phyloP scores from a whole-genome alignment of 2,797 vertebrate species.

The Etheostoma nigrum region DNA sequence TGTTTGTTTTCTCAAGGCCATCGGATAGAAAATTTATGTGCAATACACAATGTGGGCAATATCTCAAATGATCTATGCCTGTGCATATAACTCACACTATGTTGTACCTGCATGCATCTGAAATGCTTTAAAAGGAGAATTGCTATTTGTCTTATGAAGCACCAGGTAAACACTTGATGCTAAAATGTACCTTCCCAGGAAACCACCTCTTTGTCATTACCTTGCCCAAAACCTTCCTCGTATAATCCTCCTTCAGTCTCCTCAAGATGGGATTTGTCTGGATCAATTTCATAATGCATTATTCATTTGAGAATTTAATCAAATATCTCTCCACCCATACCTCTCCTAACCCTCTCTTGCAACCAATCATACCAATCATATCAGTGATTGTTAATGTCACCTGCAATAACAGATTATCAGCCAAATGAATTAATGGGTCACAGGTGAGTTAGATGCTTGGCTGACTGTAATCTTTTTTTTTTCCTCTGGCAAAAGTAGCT shows the following conservation, averaged over 20 bases:
- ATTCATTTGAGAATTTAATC: conserved; percentile 82
- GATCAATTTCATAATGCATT: conserved; percentile 81
- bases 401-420: conserved; percentile 78
- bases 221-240: conserved; percentile 40
- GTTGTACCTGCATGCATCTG: conserved; percentile 5
- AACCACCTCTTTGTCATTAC: conserved; percentile 52
- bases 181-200: conserved; percentile 55
- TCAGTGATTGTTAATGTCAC: conserved; percentile 76
- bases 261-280: conserved; percentile 79
- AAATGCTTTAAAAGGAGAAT: conserved; percentile 37
- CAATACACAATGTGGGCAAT: neutral
- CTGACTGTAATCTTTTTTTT: conserved; percentile 75
- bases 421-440: conserved; percentile 83
- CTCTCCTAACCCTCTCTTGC: conserved; percentile 20
- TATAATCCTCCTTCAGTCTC: conserved; percentile 72
- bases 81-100: conserved; percentile 4
- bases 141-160: conserved; percentile 47
- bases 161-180: conserved; percentile 57
- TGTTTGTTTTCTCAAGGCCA: conserved; percentile 13
- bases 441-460: conserved; percentile 75
- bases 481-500: conserved; percentile 67
- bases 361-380: conserved; percentile 51
- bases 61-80: conserved; percentile 13
- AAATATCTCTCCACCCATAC: conserved; percentile 59
- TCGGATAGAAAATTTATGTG: conserved; percentile 5